A percentile compares a stretch with the other conserved stretches of the same genome.
Conservation (phyloP, 2,888 invertebrate species). For the Hypercompe scribonia region DNA sequence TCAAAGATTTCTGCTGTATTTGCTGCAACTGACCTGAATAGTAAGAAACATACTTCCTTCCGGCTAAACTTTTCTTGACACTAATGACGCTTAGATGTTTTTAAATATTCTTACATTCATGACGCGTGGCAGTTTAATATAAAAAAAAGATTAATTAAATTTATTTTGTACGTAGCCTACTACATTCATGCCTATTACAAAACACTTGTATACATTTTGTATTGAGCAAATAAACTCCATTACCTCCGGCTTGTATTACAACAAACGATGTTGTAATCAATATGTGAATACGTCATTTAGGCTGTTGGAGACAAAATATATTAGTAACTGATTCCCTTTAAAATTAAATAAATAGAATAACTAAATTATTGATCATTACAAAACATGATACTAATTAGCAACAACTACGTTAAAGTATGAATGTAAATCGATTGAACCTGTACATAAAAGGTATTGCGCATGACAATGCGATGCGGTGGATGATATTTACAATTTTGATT, state of each 20-base stretch:
- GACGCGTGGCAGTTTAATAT: not conserved
- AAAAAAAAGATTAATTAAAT: not conserved
- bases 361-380: not conserved
- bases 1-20: not conserved
- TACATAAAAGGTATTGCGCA: too few species aligned
- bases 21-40: not conserved
- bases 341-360: not conserved
- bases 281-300: not conserved
- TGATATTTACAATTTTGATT: too few species aligned
- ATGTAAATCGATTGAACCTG: too few species aligned
- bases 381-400: not conserved
- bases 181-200: conserved; percentile 3
- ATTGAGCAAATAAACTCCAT: conserved; percentile 34
- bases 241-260: conserved; percentile 34
- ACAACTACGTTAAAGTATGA: too few species aligned
- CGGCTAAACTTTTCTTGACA: not conserved
- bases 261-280: conserved; percentile 33
- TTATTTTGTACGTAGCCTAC: not conserved
- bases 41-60: not conserved
- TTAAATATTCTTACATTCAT: not conserved
- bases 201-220: conserved; percentile 10
- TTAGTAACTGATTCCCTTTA: not conserved
- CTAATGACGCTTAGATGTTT: not conserved
- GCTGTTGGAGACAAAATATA: not conserved
- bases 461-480: too few species aligned